Base-by-base conservation (phyloP, 2,888 invertebrate species). In the Pterostichus madidus region DNA sequence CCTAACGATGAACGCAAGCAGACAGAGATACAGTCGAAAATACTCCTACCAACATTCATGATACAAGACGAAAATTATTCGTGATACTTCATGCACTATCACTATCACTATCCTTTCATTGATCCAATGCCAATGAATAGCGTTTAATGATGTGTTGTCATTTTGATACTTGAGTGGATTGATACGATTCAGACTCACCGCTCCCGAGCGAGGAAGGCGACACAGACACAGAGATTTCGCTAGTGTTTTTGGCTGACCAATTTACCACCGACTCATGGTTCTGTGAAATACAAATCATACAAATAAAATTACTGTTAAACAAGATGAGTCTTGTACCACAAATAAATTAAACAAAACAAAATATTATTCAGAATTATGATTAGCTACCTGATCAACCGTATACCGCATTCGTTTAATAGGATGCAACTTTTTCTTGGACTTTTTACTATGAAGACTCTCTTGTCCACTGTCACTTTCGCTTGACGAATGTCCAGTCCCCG, bases 381-480 rank as follows among this genome's bases (percentile, higher is more conserved):
- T 35, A 31, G n/a, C 46, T 79, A 79, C 79, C 68, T 79, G 44
- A 32, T 75, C 15, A 4, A 11, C 15, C 15, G 56, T 24, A 15
- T 75, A 81, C 17, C 83, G 76, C 77, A 83, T 83, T 17, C 77
- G 44, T 49, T 83, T 83, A 35, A 46, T 77, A 46, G 81, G 46
- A 61, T 61, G 56, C 56, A 73, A 31, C 71, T 81, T 81, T 44
- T 75, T 81, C 53, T 83, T 83, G 10, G 83, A 77, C 39, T 97
- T 97, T 88, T 96, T 96, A 53, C 96, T 96, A 77, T 96, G 94
- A 80, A 97, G 93, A 86, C 96, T 97, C 88, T 97, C 97, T 89
- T 97, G 97, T 0, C 97, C 97, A 87, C 97, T 97, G 86, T 96
- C 95, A 15, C 85, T 83, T 32, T 77, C 83, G 49, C 77, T 77